Evolutionary conservation across 2,888 invertebrate species (phyloP).

Genomic region (Cremastinae sp.): DNA sequence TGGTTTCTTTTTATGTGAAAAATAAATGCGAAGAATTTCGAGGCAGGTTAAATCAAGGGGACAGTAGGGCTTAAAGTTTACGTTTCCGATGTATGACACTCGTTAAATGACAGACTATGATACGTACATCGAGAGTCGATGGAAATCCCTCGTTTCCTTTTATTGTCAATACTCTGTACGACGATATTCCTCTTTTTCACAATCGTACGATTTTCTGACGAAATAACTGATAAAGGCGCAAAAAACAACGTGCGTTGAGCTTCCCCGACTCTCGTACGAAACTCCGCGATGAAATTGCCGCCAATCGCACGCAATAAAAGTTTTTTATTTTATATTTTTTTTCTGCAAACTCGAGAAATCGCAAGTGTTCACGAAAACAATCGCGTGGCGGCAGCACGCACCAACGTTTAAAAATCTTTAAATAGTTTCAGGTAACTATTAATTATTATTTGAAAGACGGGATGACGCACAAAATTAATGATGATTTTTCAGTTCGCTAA

Average conservation of each 20-base stretch:
- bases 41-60: conserved; percentile 13
- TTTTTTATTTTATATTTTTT: neutral
- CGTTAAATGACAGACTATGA: neutral
- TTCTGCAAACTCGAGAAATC: conserved; percentile 16
- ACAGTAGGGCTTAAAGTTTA: neutral
- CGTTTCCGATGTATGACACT: conserved; percentile 10
- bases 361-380: neutral
- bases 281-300: conserved; percentile 52
- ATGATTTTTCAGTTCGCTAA: too few species aligned
- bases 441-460: too few species aligned
- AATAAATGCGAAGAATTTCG: neutral
- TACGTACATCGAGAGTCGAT: conserved; percentile 15
- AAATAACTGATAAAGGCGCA: conserved; percentile 36
- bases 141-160: conserved; percentile 29
- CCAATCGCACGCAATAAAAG: conserved; percentile 34
- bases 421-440: too few species aligned
- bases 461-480: too few species aligned
- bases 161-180: conserved; percentile 21
- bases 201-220: conserved; percentile 39
- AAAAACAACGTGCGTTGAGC: conserved; percentile 32
- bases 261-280: conserved; percentile 13
- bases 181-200: conserved; percentile 26
- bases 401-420: neutral
- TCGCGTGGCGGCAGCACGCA: neutral
- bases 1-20: conserved; percentile 27